phyloP scores from a whole-genome alignment of 2,113 vertebrate species.

The Pachyramphus minor region DNA sequence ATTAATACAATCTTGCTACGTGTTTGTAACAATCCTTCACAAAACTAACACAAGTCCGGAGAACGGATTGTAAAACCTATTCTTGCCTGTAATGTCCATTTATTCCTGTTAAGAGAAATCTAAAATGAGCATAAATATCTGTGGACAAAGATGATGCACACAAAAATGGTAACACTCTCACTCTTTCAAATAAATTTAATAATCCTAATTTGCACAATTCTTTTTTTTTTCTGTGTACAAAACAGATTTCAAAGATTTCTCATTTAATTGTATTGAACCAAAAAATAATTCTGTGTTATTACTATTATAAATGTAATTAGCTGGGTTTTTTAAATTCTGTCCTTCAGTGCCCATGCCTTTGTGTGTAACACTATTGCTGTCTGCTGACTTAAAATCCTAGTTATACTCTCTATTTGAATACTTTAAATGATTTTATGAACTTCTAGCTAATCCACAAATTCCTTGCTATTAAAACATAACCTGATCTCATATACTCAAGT shows the following conservation, averaged over 20 bases:
- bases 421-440: background rate
- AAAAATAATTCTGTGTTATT: background rate
- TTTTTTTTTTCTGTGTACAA: background rate
- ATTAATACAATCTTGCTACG: background rate
- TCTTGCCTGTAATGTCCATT: background rate
- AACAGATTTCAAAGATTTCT: background rate
- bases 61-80: background rate
- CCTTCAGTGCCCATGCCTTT: background rate
- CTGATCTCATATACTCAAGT: background rate
- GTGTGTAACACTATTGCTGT: background rate
- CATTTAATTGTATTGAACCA: background rate
- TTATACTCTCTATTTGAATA: background rate
- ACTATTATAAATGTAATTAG: background rate
- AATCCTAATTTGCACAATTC: background rate
- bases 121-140: background rate
- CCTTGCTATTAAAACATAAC: background rate
- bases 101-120: background rate
- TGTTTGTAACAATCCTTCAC: background rate
- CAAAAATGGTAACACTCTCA: fast-evolving
- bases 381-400: background rate
- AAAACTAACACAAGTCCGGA: background rate
- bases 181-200: background rate
- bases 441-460: background rate
- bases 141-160: background rate
- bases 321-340: background rate